Percentiles rank a stretch among this genome's conserved stretches.
Evolutionary conservation across 2,888 invertebrate genomes (phyloP).

Genomic region (Spodoptera littoralis): DNA sequence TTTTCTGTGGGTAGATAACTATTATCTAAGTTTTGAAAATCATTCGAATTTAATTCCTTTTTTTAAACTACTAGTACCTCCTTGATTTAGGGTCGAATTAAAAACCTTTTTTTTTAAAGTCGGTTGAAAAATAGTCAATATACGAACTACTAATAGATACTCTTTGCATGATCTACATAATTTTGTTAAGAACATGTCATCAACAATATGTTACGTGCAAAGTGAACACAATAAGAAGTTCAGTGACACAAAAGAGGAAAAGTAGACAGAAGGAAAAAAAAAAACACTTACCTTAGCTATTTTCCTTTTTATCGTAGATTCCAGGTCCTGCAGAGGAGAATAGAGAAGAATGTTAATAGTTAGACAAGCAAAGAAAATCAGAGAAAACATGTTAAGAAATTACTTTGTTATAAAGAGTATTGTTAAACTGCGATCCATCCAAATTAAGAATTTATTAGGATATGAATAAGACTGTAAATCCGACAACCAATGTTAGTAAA

Average conservation of each 20-base stretch:
- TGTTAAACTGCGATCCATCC: constrained; percentile 60
- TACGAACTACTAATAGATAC: too few relatives aligned
- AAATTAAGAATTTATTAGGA: constrained; percentile 39
- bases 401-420: constrained; percentile 22
- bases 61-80: too few relatives aligned
- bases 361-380: constrained; percentile 57
- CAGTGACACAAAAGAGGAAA: background rate
- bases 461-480: background rate
- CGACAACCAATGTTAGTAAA: constrained; percentile 17
- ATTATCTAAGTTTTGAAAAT: too few relatives aligned
- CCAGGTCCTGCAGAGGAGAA: constrained; percentile 54
- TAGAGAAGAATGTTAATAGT: constrained; percentile 55
- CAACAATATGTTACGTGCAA: too few relatives aligned
- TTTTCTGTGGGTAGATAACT: too few relatives aligned
- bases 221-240: too few relatives aligned
- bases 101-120: too few relatives aligned
- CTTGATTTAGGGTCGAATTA: too few relatives aligned
- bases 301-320: constrained; percentile 57
- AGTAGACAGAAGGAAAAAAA: constrained; percentile 3
- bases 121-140: too few relatives aligned
- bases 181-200: too few relatives aligned
- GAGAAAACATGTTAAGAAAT: constrained; percentile 35
- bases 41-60: too few relatives aligned
- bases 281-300: constrained; percentile 49
- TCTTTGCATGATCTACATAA: too few relatives aligned